Conservation (phyloP, 2,797 vertebrate genomes). For the Ceryle rudis region DNA sequence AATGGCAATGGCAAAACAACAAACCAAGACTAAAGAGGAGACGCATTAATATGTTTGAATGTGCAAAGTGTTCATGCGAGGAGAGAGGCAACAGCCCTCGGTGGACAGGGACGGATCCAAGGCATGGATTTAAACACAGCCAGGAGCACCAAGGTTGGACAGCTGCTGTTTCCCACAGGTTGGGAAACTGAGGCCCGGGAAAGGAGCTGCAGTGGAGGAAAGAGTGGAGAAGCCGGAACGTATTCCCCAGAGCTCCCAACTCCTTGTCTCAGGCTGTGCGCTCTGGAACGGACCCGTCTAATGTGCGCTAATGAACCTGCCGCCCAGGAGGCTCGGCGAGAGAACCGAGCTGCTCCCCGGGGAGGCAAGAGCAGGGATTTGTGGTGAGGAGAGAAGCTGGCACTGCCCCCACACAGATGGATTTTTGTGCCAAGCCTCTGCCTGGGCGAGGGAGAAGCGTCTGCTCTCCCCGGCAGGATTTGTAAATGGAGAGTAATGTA, state of each 20-base stretch:
- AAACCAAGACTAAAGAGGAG: background rate
- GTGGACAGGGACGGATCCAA: background rate
- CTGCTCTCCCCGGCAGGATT: background rate
- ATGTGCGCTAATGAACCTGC: background rate
- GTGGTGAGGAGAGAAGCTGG: background rate
- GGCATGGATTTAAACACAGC: background rate
- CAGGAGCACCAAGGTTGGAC: background rate
- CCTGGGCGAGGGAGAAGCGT: background rate
- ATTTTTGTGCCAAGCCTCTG: background rate
- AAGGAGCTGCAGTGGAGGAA: background rate
- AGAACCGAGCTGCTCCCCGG: background rate
- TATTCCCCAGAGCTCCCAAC: background rate
- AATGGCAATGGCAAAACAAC: background rate
- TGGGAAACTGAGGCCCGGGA: background rate
- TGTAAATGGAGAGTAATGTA: background rate
- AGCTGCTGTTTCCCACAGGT: background rate
- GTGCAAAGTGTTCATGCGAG: background rate
- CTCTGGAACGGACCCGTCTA: background rate
- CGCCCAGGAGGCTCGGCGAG: background rate
- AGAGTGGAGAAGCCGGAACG: accelerated
- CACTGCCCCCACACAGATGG: background rate
- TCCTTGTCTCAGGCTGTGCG: background rate
- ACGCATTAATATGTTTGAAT: accelerated
- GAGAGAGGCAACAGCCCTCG: background rate
- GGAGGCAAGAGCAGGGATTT: background rate